phyloP scores from a whole-genome alignment of 2,797 vertebrate genomes.

The Thunnus albacares region DNA sequence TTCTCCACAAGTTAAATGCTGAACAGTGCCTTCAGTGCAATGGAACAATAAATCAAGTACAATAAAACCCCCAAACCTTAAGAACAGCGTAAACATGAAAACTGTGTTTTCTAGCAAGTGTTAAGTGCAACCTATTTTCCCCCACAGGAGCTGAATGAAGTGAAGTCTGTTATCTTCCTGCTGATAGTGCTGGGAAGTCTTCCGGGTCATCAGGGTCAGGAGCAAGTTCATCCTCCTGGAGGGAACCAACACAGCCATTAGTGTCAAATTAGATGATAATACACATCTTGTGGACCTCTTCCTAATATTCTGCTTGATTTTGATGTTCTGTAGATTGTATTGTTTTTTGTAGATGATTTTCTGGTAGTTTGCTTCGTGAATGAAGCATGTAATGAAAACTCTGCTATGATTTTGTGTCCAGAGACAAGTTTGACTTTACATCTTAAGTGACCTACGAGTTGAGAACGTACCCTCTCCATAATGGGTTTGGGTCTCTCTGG shows the following conservation, averaged over 20 bases:
- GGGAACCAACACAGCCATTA: background rate
- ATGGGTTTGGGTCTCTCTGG: slow-evolving; percentile 55
- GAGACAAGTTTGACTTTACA: background rate
- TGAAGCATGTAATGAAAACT: background rate
- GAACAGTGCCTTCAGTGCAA: slow-evolving; percentile 57
- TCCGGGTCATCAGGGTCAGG: slow-evolving; percentile 97
- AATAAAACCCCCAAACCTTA: slow-evolving; percentile 66
- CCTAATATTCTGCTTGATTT: background rate
- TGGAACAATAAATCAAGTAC: slow-evolving; percentile 38
- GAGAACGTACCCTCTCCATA: slow-evolving; percentile 60
- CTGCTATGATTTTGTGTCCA: background rate
- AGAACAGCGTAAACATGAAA: slow-evolving; percentile 61
- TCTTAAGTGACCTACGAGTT: background rate
- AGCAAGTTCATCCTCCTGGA: slow-evolving; percentile 77
- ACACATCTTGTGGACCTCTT: background rate
- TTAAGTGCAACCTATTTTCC: slow-evolving; percentile 61
- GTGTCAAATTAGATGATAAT: too few species aligned
- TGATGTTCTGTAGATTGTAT: background rate
- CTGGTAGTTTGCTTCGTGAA: background rate
- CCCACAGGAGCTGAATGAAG: slow-evolving; percentile 14
- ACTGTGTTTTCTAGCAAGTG: slow-evolving; percentile 23
- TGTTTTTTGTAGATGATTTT: background rate
- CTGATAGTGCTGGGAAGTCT: slow-evolving; percentile 95
- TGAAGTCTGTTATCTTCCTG: slow-evolving; percentile 62
- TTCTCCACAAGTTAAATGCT: slow-evolving; percentile 47